phyloP scores from a whole-genome alignment of 2,888 invertebrate species.

The Metacarcinus magister region DNA sequence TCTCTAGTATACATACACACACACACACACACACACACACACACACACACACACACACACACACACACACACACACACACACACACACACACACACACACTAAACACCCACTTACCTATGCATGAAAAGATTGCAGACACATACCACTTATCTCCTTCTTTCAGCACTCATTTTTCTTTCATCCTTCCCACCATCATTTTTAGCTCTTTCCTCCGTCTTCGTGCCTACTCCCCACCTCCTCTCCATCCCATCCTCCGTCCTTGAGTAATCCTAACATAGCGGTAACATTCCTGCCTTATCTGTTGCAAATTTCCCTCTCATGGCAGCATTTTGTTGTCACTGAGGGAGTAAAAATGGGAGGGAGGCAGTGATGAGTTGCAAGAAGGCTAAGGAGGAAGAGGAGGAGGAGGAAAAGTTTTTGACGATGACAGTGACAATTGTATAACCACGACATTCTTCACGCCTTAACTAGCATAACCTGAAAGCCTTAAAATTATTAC shows the following conservation, averaged over 20 bases:
- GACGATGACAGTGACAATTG: not conserved
- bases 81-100: slow-evolving; percentile 19
- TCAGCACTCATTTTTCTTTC: not conserved
- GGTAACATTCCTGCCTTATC: not conserved
- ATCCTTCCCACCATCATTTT: not conserved
- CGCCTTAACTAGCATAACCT: not conserved
- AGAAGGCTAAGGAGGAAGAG: not conserved
- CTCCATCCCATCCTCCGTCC: not conserved
- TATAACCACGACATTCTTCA: not conserved
- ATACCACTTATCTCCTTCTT: not conserved
- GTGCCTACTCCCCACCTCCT: not conserved
- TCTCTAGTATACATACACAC: not conserved
- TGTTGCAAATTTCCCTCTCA: not conserved
- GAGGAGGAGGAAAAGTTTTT: not conserved
- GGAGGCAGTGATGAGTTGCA: not conserved
- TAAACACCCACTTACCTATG: slow-evolving; percentile 30
- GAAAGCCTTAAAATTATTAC: not conserved
- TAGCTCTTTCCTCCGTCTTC: not conserved
- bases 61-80: slow-evolving; percentile 14
- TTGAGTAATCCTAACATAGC: not conserved
- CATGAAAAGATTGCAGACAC: not conserved
- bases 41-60: slow-evolving; percentile 14
- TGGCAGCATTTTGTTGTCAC: not conserved
- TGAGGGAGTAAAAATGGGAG: not conserved
- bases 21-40: slow-evolving; percentile 20